phyloP scores from a whole-genome alignment of 2,888 invertebrate species.

The Agriopis marginaria region DNA sequence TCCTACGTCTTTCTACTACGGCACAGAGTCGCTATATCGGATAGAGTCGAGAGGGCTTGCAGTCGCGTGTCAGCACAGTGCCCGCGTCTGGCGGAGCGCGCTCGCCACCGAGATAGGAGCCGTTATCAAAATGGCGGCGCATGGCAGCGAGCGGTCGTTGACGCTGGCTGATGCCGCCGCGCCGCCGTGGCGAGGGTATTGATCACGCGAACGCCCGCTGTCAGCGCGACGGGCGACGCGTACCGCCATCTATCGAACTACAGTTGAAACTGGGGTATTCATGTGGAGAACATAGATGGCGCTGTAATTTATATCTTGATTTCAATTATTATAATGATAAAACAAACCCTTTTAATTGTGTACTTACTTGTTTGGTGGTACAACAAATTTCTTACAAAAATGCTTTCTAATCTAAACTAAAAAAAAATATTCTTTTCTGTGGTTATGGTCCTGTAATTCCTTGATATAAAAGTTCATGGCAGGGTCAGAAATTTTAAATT shows the following conservation, averaged over 20 bases:
- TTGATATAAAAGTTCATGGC: no score
- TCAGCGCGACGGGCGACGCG: slow-evolving; percentile 50
- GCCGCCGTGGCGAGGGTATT: slow-evolving; percentile 49
- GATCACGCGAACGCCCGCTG: slow-evolving; percentile 53
- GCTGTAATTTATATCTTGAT: slow-evolving; percentile 27
- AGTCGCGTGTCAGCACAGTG: slow-evolving; percentile 45
- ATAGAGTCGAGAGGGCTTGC: slow-evolving; percentile 28
- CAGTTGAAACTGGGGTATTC: slow-evolving; percentile 33
- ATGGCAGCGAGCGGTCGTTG: slow-evolving; percentile 73
- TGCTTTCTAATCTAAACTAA: no score
- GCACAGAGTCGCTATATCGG: slow-evolving; percentile 42
- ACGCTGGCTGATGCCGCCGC: slow-evolving; percentile 56
- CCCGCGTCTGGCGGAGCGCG: slow-evolving; percentile 40
- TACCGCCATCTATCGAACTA: slow-evolving; percentile 66
- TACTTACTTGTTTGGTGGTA: no score
- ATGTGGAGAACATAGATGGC: slow-evolving; percentile 57
- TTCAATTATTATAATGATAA: neutral
- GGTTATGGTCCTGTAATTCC: no score
- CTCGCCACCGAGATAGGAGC: slow-evolving; percentile 58
- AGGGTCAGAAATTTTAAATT: no score
- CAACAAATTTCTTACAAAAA: no score
- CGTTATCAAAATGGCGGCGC: slow-evolving; percentile 83
- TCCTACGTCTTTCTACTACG: slow-evolving; percentile 16
- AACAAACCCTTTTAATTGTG: no score
- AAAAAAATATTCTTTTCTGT: no score